A percentile compares a stretch with the other conserved stretches of the same genome.
These are phyloP conservation scores for Loriculus beryllinus DNA, from an alignment of 2,797 vertebrate genomes.

Conservation along the genomic window DNA sequence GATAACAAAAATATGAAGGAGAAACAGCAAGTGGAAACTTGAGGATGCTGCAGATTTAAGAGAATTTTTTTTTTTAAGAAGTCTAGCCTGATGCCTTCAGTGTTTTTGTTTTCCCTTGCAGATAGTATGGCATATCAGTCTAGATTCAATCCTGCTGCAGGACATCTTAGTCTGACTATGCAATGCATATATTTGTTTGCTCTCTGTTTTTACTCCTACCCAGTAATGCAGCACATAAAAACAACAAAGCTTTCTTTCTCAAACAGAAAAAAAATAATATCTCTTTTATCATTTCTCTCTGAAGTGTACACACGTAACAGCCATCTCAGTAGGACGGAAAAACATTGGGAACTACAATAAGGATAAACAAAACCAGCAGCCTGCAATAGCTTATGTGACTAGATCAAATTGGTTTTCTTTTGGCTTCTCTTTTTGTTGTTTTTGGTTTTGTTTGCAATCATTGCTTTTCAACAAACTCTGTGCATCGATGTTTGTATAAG, in stretches of 20 bases:
- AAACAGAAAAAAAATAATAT: background rate
- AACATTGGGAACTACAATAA: constrained; percentile 1
- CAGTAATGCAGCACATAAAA: background rate
- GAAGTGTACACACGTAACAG: background rate
- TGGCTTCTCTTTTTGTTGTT: background rate
- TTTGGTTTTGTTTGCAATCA: background rate
- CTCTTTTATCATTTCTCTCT: constrained; percentile 7
- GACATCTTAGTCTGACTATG: background rate
- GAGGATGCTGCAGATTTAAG: background rate
- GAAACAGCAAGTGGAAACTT: background rate
- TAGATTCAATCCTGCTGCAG: background rate
- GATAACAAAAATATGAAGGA: background rate
- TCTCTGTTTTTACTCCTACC: background rate
- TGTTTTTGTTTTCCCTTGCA: background rate
- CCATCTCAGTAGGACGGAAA: constrained; percentile 1
- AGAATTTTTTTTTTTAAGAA: background rate
- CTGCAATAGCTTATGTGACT: constrained; percentile 8
- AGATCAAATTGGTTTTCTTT: background rate
- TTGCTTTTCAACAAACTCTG: background rate
- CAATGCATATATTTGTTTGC: background rate
- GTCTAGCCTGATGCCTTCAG: background rate
- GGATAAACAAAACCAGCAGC: constrained; percentile 6
- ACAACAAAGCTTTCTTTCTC: background rate
- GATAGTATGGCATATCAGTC: background rate
- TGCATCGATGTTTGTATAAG: background rate